These are phyloP conservation scores for Hippolais icterina DNA, from an alignment of 2,113 vertebrate species.

Conservation along the genomic window DNA sequence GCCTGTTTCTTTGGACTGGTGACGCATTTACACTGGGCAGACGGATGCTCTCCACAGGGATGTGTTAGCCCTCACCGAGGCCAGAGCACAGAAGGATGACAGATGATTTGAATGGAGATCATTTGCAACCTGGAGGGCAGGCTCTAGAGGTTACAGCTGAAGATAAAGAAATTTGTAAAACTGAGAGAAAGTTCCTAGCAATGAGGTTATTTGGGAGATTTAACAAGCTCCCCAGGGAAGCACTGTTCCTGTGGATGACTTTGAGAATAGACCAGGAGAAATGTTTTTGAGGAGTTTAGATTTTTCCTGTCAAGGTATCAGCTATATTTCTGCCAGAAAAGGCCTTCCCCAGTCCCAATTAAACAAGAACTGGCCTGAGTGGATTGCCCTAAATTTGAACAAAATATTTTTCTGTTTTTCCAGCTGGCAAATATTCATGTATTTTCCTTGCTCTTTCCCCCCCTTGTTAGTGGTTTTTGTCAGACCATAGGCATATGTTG, in stretches of 20 bases:
- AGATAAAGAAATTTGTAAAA: not conserved
- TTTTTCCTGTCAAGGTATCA: constrained; percentile 12
- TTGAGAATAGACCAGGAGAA: not conserved
- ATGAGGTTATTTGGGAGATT: not conserved
- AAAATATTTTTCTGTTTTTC: not conserved
- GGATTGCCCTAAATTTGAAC: not conserved
- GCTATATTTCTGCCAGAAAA: not conserved
- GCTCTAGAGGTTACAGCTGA: not conserved
- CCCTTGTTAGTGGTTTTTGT: not conserved
- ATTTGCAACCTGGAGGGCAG: not conserved
- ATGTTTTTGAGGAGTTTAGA: not conserved
- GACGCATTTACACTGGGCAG: not conserved
- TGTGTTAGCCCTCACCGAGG: not conserved
- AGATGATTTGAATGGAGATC: not conserved
- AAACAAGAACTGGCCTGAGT: not conserved
- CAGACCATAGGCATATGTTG: not conserved
- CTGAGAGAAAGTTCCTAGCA: not conserved
- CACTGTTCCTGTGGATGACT: not conserved
- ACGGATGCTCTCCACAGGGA: not conserved
- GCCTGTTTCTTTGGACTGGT: not conserved
- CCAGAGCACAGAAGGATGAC: not conserved
- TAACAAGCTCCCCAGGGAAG: constrained; percentile 34
- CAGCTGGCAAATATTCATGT: not conserved
- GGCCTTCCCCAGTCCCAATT: not conserved
- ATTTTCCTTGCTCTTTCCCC: not conserved